Evolutionary conservation across 1,140 invertebrate species (phyloP), one percentile per base, ranked within the genome.

Genomic region (Oncopodura yosiiana): DNA sequence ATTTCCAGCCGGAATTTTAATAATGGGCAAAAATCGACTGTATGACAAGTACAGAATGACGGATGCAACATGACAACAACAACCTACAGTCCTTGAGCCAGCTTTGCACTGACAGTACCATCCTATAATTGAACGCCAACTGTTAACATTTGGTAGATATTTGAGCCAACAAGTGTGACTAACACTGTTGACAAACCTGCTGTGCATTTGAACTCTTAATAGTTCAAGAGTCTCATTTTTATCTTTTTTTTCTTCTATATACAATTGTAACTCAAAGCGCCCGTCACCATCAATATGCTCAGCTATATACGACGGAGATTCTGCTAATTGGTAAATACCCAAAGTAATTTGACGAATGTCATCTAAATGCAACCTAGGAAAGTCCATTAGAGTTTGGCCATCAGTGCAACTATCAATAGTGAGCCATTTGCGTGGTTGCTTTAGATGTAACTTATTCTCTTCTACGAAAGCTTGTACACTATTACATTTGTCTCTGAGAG

Each of bases 21-120:
- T n/a, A n/a, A n/a, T n/a, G n/a, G n/a, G n/a, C n/a, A n/a, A n/a
- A n/a, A n/a, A n/a, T n/a, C 37, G 37, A 3, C 3, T 4, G 37
- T 38, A 38, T 12, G 5, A 5, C n/a, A 38, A 38, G 19, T 38
- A 38, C 37, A 12, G 19, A 3, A 38, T 8, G 37, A 38, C 5
- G 37, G 37, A 38, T 38, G 37, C n/a, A n/a, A 38, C n/a, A n/a
- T 38, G 37, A 8, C 14, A 38, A 38, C 37, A 38, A n/a, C 37
- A 38, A n/a, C 37, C 37, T n/a, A 38, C 37, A n/a, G n/a, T 16
- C 19, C 37, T 38, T 38, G 37, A 16, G 4, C 37, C 37, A 4
- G 19, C 37, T 38, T 38, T 38, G 19, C 37, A 38, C 19, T 16
- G 5, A 38, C 37, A 38, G 19, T 38, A 38, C 5, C n/a, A 38